These are phyloP conservation scores for Hiodon alosoides DNA, from an alignment of 2,113 vertebrate genomes.

Conservation along the genomic window DNA sequence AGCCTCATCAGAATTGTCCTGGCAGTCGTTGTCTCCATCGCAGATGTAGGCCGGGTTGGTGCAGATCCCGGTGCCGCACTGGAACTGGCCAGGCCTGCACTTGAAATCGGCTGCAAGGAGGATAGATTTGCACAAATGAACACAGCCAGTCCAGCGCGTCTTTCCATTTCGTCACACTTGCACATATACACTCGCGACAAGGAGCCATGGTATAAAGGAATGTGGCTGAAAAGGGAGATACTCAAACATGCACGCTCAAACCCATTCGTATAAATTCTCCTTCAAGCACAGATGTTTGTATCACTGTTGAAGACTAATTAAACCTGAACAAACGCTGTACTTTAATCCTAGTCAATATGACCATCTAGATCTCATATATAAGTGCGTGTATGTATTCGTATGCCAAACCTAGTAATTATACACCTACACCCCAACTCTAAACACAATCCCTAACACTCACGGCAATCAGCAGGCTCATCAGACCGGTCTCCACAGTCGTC, in stretches of 20 bases:
- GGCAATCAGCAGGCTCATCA: slow-evolving; percentile 85
- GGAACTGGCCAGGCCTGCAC: slow-evolving; percentile 92
- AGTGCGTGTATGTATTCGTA: background rate
- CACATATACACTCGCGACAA: no score
- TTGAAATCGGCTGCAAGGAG: slow-evolving; percentile 81
- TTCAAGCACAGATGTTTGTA: no score
- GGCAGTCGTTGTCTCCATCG: slow-evolving; percentile 94
- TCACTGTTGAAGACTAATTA: no score
- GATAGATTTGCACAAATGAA: background rate
- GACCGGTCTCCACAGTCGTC: slow-evolving; percentile 94
- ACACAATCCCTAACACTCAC: slow-evolving; percentile 64
- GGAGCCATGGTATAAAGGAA: background rate
- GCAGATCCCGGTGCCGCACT: slow-evolving; percentile 93
- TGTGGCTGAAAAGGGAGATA: background rate
- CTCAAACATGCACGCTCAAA: background rate
- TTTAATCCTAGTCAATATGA: no score
- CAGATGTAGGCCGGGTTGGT: slow-evolving; percentile 98
- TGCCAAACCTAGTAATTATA: background rate
- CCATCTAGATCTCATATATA: background rate
- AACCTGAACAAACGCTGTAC: no score
- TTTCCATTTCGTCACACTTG: no score
- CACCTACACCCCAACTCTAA: background rate
- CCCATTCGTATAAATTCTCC: background rate
- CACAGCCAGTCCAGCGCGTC: background rate
- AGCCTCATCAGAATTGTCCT: slow-evolving; percentile 91